These are phyloP conservation scores for Pollachius pollachius DNA, from an alignment of 2,113 vertebrate genomes.

Conservation along the genomic window DNA sequence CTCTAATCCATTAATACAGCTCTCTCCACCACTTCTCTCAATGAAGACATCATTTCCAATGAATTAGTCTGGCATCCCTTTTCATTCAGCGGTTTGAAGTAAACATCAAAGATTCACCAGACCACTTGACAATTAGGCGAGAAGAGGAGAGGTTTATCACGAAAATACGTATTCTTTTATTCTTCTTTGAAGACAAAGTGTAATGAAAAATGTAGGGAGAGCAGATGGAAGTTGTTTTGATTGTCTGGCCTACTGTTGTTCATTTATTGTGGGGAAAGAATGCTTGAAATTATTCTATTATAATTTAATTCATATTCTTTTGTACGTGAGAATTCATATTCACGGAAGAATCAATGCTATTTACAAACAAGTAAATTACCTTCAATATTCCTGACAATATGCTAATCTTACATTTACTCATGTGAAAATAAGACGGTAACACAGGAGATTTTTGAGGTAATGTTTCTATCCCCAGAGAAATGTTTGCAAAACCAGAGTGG, in stretches of 20 bases:
- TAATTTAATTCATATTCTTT: too few species aligned
- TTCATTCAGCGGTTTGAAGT: constrained; percentile 53
- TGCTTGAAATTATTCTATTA: too few species aligned
- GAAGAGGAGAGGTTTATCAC: constrained; percentile 49
- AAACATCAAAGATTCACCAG: constrained; percentile 67
- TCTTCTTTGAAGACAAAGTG: constrained; percentile 51
- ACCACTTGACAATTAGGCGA: constrained; percentile 59
- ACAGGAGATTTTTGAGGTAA: too few species aligned
- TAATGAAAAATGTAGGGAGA: constrained; percentile 28
- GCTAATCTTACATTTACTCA: too few species aligned
- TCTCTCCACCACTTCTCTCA: constrained; percentile 11
- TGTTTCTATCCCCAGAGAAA: too few species aligned
- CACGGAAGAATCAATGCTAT: too few species aligned
- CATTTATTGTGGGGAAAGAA: too few species aligned
- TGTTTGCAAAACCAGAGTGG: too few species aligned
- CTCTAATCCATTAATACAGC: background rate
- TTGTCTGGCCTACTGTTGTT: constrained; percentile 18
- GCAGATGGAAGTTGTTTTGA: constrained; percentile 31
- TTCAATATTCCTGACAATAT: too few species aligned
- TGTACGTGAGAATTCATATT: too few species aligned
- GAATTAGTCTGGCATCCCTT: constrained; percentile 42
- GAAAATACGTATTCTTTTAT: constrained; percentile 37
- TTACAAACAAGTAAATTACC: too few species aligned
- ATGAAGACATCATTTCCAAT: constrained; percentile 29
- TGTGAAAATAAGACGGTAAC: too few species aligned